phyloP scores from a whole-genome alignment of 2,113 vertebrate genomes.

The Amphiprion percula region DNA sequence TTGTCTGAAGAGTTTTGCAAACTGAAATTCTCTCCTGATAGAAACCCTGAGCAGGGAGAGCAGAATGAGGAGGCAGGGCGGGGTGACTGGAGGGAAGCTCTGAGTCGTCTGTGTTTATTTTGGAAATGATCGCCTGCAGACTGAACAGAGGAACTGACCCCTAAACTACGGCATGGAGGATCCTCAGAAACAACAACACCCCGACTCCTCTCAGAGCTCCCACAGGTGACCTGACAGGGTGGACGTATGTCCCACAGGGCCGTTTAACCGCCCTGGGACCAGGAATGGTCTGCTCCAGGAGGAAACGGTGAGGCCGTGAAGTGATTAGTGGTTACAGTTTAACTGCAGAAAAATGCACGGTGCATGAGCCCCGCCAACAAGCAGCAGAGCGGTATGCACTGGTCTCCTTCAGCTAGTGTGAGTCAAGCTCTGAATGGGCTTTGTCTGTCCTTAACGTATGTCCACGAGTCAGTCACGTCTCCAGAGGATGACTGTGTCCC shows the following conservation, averaged over 20 bases:
- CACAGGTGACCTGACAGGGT: constrained; percentile 66
- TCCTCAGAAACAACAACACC: constrained; percentile 31
- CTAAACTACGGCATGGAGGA: constrained; percentile 54
- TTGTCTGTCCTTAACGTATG: constrained; percentile 44
- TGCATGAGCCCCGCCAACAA: constrained; percentile 70
- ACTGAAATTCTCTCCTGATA: constrained; percentile 67
- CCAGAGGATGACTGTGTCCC: constrained; percentile 53
- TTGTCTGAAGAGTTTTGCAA: constrained; percentile 53
- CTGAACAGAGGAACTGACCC: constrained; percentile 71
- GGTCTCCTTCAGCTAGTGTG: constrained; percentile 61
- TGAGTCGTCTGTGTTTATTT: constrained; percentile 84
- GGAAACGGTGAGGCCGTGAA: constrained; percentile 80
- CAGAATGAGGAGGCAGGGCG: constrained; percentile 70
- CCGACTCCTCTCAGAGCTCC: constrained; percentile 50
- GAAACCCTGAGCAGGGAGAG: constrained; percentile 52
- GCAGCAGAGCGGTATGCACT: constrained; percentile 65
- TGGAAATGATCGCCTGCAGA: constrained; percentile 74
- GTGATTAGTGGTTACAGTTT: constrained; percentile 88
- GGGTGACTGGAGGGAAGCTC: constrained; percentile 71
- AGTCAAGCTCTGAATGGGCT: constrained; percentile 68
- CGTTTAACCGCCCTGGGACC: constrained; percentile 60
- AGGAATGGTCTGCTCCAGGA: constrained; percentile 73
- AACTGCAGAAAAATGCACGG: constrained; percentile 85
- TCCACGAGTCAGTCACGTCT: constrained; percentile 51
- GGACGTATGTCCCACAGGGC: constrained; percentile 13